These are phyloP conservation scores for Telenomus remus DNA, from an alignment of 1,140 invertebrate species.

Conservation along the genomic window DNA sequence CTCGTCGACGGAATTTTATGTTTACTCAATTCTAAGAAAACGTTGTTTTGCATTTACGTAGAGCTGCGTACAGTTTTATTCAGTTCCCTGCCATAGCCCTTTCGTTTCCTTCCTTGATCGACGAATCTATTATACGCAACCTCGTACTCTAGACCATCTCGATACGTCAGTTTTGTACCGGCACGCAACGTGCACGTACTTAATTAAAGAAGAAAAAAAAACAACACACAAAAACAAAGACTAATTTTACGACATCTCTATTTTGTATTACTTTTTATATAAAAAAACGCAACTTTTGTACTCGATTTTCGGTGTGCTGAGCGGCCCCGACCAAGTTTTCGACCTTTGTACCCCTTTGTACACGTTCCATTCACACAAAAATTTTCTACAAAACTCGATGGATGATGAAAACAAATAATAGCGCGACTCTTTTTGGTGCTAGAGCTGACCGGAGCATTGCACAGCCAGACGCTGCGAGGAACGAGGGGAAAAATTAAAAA, in stretches of 20 bases:
- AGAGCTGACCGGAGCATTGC: conserved; percentile 73
- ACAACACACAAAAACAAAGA: conserved; percentile 1
- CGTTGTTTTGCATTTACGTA: conserved; percentile 20
- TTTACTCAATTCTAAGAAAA: conserved; percentile 1
- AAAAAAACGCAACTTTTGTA: conserved; percentile 43
- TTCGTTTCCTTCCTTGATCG: conserved; percentile 12
- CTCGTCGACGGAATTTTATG: conserved; percentile 18
- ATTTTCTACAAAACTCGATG: conserved; percentile 13
- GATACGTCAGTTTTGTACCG: conserved; percentile 33
- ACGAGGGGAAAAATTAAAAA: no score
- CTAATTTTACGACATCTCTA: conserved; percentile 62
- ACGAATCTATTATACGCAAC: no score
- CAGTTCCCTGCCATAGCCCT: conserved; percentile 11
- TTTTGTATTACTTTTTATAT: conserved; percentile 71
- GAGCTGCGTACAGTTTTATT: conserved; percentile 17
- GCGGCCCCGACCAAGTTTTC: conserved; percentile 22
- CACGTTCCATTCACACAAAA: conserved; percentile 3
- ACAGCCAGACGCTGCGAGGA: conserved; percentile 71
- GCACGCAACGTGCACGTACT: conserved; percentile 34
- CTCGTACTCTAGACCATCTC: conserved; percentile 1
- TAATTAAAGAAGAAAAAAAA: no score
- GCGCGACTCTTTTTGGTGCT: conserved; percentile 67
- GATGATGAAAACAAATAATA: background rate
- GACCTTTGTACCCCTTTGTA: conserved; percentile 21
- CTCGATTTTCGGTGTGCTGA: conserved; percentile 49